These are phyloP conservation scores for Nothoprocta perdicaria DNA, from an alignment of 2,113 vertebrate genomes.

Conservation along the genomic window DNA sequence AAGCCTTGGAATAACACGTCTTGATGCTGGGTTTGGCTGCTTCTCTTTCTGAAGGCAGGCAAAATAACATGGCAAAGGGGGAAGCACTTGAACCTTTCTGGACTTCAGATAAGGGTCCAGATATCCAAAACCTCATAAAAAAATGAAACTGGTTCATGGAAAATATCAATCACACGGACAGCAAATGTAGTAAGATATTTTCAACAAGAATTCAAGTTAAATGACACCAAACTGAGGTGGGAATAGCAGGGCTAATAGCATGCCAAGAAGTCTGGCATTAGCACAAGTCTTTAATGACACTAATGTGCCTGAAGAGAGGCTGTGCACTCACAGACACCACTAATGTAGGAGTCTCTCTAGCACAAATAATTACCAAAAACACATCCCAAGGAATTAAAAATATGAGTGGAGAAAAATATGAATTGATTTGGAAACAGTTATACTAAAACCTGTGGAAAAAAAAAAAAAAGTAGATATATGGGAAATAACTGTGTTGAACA, in stretches of 20 bases:
- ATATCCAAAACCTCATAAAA: not conserved
- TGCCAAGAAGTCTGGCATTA: not conserved
- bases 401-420: rapidly evolving
- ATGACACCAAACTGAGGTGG: slow-evolving; percentile 10
- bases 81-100: not conserved
- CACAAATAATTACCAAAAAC: not conserved
- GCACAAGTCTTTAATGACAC: not conserved
- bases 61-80: not conserved
- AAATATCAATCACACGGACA: not conserved
- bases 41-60: not conserved
- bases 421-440: not conserved
- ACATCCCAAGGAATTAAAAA: not conserved
- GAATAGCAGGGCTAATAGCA: not conserved
- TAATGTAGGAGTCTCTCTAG: not conserved
- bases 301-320: not conserved
- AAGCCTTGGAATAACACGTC: not conserved
- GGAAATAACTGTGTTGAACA: not conserved
- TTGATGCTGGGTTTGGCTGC: not conserved
- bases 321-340: not conserved
- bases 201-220: not conserved
- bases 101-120: not conserved
- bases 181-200: not conserved
- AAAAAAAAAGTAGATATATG: not conserved
- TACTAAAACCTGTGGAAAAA: rapidly evolving
- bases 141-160: not conserved